These are phyloP conservation scores for Scolopax mira DNA, from an alignment of 2,113 vertebrate species.

Conservation along the genomic window DNA sequence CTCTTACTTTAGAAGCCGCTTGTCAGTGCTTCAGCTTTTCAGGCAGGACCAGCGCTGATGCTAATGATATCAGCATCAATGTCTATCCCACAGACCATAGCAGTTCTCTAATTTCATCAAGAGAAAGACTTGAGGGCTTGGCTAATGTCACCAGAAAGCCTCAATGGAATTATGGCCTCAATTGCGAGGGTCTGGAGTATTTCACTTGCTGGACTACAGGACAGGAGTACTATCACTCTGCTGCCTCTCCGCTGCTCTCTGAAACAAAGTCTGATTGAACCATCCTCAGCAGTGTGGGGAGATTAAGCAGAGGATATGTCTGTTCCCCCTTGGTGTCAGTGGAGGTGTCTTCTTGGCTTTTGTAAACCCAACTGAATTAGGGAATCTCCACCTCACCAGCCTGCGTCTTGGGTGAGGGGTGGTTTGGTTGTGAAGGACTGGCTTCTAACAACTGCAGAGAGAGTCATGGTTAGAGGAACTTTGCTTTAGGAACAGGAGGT, in stretches of 20 bases:
- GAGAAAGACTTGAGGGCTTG: conserved; percentile 38
- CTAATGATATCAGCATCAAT: conserved; percentile 54
- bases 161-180: conserved; percentile 24
- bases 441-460: background rate
- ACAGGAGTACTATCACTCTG: background rate
- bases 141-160: conserved; percentile 58
- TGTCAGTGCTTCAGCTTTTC: conserved; percentile 5
- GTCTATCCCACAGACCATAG: conserved; percentile 42
- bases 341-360: background rate
- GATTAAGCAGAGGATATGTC: background rate
- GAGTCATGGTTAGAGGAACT: background rate
- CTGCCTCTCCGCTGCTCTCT: background rate
- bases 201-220: background rate
- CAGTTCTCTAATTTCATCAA: conserved; percentile 59
- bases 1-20: conserved; percentile 43
- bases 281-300: background rate
- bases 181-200: background rate
- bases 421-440: background rate
- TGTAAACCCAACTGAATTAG: background rate
- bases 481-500: background rate
- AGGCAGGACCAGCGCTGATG: background rate
- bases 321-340: background rate
- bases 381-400: background rate
- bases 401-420: background rate
- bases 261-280: background rate